Percentiles rank a stretch among this genome's conserved stretches.
These are phyloP conservation scores for Buceros bicornis DNA, from an alignment of 2,797 vertebrate species.

Conservation along the genomic window DNA sequence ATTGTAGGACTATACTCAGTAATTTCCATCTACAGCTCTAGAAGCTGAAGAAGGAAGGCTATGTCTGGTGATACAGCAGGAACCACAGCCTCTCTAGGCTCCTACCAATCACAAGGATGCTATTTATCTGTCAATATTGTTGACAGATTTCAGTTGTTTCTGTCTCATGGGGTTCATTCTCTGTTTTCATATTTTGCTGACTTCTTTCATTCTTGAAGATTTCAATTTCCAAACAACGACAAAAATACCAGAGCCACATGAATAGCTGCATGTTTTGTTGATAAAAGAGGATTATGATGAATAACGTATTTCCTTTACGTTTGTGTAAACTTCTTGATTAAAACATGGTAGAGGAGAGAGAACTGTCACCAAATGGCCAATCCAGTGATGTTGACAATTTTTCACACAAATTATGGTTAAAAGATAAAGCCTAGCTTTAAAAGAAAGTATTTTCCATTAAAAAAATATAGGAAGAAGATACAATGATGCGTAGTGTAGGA, in stretches of 20 bases:
- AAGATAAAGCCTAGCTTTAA: neutral
- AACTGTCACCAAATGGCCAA: neutral
- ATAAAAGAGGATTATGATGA: conserved; percentile 11
- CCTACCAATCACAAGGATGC: neutral
- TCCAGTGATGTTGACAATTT: neutral
- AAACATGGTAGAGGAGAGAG: neutral
- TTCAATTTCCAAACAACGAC: conserved; percentile 13
- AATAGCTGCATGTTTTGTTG: neutral
- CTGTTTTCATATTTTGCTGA: conserved; percentile 13
- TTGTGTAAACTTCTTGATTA: conserved; percentile 46
- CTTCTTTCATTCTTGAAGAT: conserved; percentile 21
- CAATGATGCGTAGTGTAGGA: neutral
- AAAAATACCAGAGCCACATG: neutral
- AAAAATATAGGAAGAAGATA: neutral
- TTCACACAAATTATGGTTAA: neutral
- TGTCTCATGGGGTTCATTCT: neutral
- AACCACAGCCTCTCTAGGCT: neutral
- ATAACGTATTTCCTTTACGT: neutral
- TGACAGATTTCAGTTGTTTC: neutral
- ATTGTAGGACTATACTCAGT: neutral
- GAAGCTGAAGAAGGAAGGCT: neutral
- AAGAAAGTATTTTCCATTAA: neutral
- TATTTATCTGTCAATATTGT: neutral
- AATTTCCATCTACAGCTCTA: neutral
- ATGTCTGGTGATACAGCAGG: neutral